Evolutionary conservation across 2,797 vertebrate genomes (phyloP), one percentile per base, ranked within the genome.

Genomic region (Ctenochaetus hawaiiensis): DNA sequence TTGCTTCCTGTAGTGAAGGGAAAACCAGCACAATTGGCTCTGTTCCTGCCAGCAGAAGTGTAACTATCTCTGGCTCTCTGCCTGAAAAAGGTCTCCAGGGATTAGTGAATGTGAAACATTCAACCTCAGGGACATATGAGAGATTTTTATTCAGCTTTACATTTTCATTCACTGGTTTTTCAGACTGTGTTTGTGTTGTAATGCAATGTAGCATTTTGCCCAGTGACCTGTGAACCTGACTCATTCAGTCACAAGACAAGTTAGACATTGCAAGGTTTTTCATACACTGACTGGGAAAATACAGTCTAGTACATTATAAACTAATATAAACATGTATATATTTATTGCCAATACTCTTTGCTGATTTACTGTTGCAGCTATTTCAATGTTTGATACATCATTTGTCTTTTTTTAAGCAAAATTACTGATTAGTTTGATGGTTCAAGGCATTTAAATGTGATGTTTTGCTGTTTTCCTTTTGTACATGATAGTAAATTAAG

Each of bases 1-100:
- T 60, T 67, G 67, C 85, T 93, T 92, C 89, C 87, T 89, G 92
- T 92, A 91, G 90, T 92, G 86, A 91, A 90, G 82, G 88, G 85
- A 80, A 86, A 92, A 72, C 73, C 83, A 84, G 78, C 67, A 78
- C 78, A 81, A 83, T 71, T 87, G 82, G 79, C 81, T 72, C 18
- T 26, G 79, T 82, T 89, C 75, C 82, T 81, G 80, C 83, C 80
- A 67, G 68, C 78, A 81, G 66, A 78, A 44, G 57, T 57, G 51
- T 56, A 69, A 66, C 82, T 75, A n/a, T 70, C 85, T 66, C 72
- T 93, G 92, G 92, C 90, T 68, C n/a, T 4, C 18, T 65, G 91
- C 91, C 89, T 75, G 22, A 89, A 84, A 41, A 74, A 68, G 85
- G 82, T 81, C 85, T 91, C 77, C 66, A 10, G 85, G 87, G 86